A percentile compares a stretch with the other conserved stretches of the same genome.
These are phyloP conservation scores for Porites lutea DNA, from an alignment of 64 coral and sea anemone species.

Conservation along the genomic window DNA sequence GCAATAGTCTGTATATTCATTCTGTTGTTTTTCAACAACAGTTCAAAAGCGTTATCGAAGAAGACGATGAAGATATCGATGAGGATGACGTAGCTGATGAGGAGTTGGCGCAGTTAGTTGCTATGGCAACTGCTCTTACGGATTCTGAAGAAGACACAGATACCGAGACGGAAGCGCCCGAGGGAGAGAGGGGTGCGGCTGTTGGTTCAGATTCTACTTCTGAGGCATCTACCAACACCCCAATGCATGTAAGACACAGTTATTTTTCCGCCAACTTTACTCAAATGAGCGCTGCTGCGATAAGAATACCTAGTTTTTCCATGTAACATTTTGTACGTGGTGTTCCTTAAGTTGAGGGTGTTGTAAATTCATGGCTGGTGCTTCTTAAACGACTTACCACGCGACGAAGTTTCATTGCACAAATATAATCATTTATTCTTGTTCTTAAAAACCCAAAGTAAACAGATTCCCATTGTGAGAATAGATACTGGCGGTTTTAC, in stretches of 20 bases:
- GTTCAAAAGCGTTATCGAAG: conserved; percentile 88
- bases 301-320: too few species aligned
- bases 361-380: too few species aligned
- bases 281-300: too few species aligned
- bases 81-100: conserved; percentile 92
- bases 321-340: too few species aligned
- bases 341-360: too few species aligned
- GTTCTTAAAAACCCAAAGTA: too few species aligned
- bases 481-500: too few species aligned
- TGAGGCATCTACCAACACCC: conserved; percentile 79
- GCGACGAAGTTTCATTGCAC: too few species aligned
- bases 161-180: conserved; percentile 46
- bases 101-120: conserved; percentile 92
- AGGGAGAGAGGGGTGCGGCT: conserved; percentile 55
- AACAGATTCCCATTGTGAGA: too few species aligned
- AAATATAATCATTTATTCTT: too few species aligned
- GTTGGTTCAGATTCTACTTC: conserved; percentile 81
- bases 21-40: conserved; percentile 9
- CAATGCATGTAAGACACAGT: conserved; percentile 63
- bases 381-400: too few species aligned
- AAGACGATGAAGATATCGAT: conserved; percentile 89
- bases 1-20: background rate
- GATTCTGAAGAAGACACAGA: conserved; percentile 85
- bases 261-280: background rate
- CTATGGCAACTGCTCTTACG: conserved; percentile 85